Evolutionary conservation across 1,140 invertebrate genomes (phyloP).

Genomic region (Dysdera silvatica): DNA sequence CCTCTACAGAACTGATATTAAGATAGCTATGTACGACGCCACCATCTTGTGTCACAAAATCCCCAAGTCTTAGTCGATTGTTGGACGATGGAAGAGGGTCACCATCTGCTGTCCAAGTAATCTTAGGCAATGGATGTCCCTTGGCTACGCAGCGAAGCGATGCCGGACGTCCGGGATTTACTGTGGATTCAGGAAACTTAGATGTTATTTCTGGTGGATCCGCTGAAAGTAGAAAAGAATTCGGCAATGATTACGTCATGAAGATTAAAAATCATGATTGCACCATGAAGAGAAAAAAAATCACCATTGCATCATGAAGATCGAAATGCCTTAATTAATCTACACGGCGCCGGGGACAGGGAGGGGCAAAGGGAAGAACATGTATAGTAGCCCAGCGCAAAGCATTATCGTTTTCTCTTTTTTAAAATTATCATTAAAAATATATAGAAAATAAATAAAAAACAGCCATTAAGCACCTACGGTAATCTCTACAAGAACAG

Average conservation of each 20-base stretch:
- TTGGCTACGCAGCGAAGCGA: conserved; percentile 33
- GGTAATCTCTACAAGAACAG: no score
- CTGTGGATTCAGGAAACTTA: conserved; percentile 71
- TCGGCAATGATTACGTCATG: neutral
- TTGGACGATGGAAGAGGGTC: conserved; percentile 23
- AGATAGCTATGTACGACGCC: conserved; percentile 80
- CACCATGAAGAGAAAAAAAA: no score
- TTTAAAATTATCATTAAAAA: no score
- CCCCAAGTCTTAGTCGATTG: conserved; percentile 30
- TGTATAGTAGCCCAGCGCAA: no score
- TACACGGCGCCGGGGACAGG: no score
- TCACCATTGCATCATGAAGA: no score
- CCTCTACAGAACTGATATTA: conserved; percentile 57
- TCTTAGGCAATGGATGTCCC: conserved; percentile 34
- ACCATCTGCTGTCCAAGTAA: conserved; percentile 35
- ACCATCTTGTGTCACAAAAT: conserved; percentile 34
- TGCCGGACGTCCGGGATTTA: conserved; percentile 69
- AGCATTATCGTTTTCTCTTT: no score
- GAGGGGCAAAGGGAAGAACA: no score
- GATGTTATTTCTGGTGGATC: conserved; percentile 69
- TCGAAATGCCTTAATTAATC: no score
- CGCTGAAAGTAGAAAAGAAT: conserved; percentile 53
- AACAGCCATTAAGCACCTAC: no score
- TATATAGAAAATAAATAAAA: no score
- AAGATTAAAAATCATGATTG: no score